Percentiles rank a stretch among this genome's conserved stretches.
These are phyloP conservation scores for Mycteria americana DNA, from an alignment of 2,797 vertebrate species.

Conservation along the genomic window DNA sequence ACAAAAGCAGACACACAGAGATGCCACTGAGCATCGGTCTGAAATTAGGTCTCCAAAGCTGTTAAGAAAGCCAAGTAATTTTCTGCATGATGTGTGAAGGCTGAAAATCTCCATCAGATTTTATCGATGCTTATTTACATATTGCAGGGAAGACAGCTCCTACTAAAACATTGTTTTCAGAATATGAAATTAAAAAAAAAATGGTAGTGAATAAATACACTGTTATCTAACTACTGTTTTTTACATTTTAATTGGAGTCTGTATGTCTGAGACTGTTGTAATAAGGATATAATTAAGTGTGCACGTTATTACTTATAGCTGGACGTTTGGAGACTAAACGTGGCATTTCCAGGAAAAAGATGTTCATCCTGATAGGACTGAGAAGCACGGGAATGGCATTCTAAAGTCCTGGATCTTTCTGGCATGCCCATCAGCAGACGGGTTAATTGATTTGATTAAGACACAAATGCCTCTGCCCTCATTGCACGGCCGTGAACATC, in stretches of 20 bases:
- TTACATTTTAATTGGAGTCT: background rate
- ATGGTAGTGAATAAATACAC: background rate
- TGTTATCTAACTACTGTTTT: background rate
- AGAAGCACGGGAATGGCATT: background rate
- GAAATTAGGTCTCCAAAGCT: background rate
- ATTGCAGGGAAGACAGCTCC: background rate
- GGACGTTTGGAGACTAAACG: background rate
- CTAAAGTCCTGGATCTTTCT: background rate
- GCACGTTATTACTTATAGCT: background rate
- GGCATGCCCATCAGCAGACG: background rate
- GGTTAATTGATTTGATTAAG: background rate
- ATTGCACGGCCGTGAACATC: accelerated
- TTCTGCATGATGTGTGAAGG: background rate
- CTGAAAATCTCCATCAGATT: background rate
- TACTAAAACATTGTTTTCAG: background rate
- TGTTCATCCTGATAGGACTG: background rate
- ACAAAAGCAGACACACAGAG: background rate
- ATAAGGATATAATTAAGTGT: background rate
- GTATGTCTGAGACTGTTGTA: background rate
- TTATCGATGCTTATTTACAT: background rate
- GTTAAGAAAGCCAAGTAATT: background rate
- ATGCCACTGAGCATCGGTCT: no score
- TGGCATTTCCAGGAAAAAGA: background rate
- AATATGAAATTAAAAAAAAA: background rate
- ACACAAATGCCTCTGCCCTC: background rate